Evolutionary conservation across 1,140 invertebrate species (phyloP).

Genomic region (Meloidogyne floridensis): DNA sequence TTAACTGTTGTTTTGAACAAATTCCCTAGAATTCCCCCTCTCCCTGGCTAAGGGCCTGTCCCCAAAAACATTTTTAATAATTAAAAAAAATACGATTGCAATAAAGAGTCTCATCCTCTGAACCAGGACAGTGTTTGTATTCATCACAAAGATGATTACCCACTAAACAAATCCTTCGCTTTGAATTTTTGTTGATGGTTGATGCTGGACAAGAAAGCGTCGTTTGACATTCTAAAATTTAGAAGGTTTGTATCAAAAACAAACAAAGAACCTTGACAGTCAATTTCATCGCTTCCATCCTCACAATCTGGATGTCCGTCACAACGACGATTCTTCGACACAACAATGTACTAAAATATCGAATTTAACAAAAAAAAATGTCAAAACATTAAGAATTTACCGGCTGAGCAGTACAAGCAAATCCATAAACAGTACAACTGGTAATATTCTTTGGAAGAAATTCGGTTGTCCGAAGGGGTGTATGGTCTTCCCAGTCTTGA

Average conservation of each 20-base stretch:
- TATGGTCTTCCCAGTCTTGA: constrained; percentile 22
- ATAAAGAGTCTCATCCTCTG: constrained; percentile 41
- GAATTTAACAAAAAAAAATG: neutral
- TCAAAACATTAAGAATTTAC: constrained; percentile 33
- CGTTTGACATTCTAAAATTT: constrained; percentile 34
- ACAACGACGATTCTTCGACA: constrained; percentile 45
- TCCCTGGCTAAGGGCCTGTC: neutral
- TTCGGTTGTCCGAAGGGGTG: neutral
- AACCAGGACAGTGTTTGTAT: constrained; percentile 37
- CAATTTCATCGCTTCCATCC: constrained; percentile 46
- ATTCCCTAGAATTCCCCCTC: too few species aligned
- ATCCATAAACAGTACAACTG: constrained; percentile 45
- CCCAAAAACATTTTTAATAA: neutral
- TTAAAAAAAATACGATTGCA: constrained; percentile 30
- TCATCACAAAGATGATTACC: constrained; percentile 47
- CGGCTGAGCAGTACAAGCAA: constrained; percentile 42
- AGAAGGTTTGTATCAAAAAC: neutral
- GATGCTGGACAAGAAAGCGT: constrained; percentile 46
- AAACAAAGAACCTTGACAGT: constrained; percentile 36
- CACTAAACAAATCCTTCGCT: constrained; percentile 31
- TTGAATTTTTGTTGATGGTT: neutral
- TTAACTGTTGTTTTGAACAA: too few species aligned
- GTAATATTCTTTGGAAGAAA: constrained; percentile 45
- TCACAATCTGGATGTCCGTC: constrained; percentile 45
- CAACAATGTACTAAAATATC: constrained; percentile 29